These are phyloP conservation scores for Triops cancriformis DNA, from an alignment of 1,140 invertebrate species.

Conservation along the genomic window DNA sequence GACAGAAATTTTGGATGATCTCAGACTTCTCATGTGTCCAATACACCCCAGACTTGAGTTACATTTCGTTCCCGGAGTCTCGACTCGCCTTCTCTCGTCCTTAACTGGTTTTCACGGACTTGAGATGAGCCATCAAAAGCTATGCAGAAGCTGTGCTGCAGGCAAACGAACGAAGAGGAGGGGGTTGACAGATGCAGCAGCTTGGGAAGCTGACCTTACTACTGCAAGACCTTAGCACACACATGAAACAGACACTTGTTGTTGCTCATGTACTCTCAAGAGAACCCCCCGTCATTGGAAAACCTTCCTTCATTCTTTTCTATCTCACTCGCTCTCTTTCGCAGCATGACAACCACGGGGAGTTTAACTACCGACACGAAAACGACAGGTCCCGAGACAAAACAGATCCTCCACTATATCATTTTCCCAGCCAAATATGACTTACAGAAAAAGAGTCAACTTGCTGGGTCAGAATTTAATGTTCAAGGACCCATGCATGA, in stretches of 20 bases:
- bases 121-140: neutral
- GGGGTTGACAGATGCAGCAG: slow-evolving; percentile 3
- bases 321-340: neutral
- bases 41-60: neutral
- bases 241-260: slow-evolving; percentile 10
- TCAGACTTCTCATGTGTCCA: slow-evolving; percentile 8
- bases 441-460: neutral
- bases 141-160: neutral
- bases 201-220: slow-evolving; percentile 10
- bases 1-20: slow-evolving; percentile 10
- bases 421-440: slow-evolving; percentile 10
- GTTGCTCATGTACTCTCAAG: neutral
- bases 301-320: neutral
- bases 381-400: slow-evolving; percentile 1
- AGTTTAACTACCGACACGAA: neutral
- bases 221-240: slow-evolving; percentile 9
- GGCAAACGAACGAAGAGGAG: neutral
- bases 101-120: neutral
- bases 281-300: neutral
- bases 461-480: neutral
- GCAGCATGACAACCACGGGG: slow-evolving; percentile 11
- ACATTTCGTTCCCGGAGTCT: neutral
- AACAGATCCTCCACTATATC: neutral
- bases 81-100: neutral
- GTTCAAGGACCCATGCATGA: neutral